These are phyloP conservation scores for Dendrocincla fuliginosa DNA, from an alignment of 2,797 vertebrate species.

Conservation along the genomic window DNA sequence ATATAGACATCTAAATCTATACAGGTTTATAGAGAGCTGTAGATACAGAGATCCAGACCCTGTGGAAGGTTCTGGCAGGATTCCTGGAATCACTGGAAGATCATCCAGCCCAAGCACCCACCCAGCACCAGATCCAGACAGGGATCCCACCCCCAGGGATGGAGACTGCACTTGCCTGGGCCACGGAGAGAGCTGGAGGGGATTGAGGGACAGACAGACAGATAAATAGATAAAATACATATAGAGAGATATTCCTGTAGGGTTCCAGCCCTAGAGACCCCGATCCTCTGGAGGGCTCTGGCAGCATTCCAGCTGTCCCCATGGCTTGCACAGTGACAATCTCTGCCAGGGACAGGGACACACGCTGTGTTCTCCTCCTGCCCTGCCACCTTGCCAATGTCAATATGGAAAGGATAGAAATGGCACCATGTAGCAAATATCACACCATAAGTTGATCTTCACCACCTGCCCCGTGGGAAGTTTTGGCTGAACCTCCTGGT, in stretches of 20 bases:
- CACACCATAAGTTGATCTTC: background rate
- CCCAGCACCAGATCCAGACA: too few relatives aligned
- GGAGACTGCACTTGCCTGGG: too few relatives aligned
- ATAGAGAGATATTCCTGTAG: too few relatives aligned
- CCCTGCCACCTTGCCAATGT: rapidly evolving
- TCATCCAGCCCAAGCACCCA: too few relatives aligned
- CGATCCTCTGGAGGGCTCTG: background rate
- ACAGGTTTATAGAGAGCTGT: too few relatives aligned
- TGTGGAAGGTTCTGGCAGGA: too few relatives aligned
- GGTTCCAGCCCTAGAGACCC: too few relatives aligned
- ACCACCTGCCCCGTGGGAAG: background rate
- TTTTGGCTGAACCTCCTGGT: background rate
- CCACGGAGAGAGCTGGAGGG: too few relatives aligned
- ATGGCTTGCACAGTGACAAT: rapidly evolving
- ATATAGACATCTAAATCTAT: background rate
- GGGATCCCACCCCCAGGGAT: background rate
- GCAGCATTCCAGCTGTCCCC: background rate
- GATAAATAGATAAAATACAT: too few relatives aligned
- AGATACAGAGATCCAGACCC: too few relatives aligned
- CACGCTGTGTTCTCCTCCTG: rapidly evolving
- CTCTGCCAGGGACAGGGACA: background rate
- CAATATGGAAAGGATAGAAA: background rate
- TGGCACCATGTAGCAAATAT: rapidly evolving
- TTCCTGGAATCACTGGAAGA: too few relatives aligned
- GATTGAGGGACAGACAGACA: too few relatives aligned